Evolutionary conservation across 2,113 vertebrate species (phyloP).

Genomic region (Electrona antarctica): DNA sequence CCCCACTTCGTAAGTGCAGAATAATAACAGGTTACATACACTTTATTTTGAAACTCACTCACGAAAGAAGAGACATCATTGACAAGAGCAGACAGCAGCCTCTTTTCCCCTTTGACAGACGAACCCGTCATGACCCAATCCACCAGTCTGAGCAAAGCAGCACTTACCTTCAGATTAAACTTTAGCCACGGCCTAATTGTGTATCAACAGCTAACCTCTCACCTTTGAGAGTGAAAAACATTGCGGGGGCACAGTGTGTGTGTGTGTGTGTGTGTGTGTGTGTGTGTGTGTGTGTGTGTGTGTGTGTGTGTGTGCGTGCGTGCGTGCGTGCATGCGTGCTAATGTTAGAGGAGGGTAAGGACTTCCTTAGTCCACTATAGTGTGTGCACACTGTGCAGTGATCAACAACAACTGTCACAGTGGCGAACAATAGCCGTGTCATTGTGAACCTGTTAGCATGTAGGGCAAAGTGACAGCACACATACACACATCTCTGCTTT

Average conservation of each 20-base stretch:
- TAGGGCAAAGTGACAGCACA: constrained; percentile 82
- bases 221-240: constrained; percentile 76
- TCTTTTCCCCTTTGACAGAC: constrained; percentile 80
- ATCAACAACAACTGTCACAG: constrained; percentile 73
- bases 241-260: constrained; percentile 55
- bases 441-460: constrained; percentile 80
- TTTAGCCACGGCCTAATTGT: constrained; percentile 86
- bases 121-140: constrained; percentile 82
- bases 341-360: constrained; percentile 38
- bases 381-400: constrained; percentile 77
- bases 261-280: constrained; percentile 23
- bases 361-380: constrained; percentile 82
- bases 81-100: constrained; percentile 76
- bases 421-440: constrained; percentile 65
- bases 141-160: constrained; percentile 84
- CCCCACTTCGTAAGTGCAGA: constrained; percentile 87
- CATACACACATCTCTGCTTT: constrained; percentile 76
- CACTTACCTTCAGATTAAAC: constrained; percentile 89
- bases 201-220: constrained; percentile 82
- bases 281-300: constrained; percentile 25
- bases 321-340: constrained; percentile 10
- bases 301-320: constrained; percentile 21
- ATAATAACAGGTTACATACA: constrained; percentile 93
- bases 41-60: constrained; percentile 94
- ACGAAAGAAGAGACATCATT: constrained; percentile 82